Conservation (phyloP, 2,113 vertebrate species). For the Balaeniceps rex region DNA sequence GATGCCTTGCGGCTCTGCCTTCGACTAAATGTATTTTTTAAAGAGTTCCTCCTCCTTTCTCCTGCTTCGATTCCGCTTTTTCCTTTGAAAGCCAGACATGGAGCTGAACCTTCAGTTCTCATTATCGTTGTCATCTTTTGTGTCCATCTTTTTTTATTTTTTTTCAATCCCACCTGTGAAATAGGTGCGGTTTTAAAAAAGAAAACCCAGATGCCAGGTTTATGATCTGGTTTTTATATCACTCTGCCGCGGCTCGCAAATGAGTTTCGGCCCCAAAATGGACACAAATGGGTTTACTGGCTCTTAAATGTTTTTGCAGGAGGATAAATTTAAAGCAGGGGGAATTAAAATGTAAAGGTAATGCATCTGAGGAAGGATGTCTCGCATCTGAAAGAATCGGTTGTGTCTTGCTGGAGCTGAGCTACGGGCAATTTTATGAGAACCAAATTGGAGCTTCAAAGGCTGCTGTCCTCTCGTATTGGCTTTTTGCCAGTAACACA, state of each 20-base stretch:
- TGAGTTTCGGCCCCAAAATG: no score
- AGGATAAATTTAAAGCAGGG: not conserved
- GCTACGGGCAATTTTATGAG: not conserved
- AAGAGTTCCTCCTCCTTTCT: not conserved
- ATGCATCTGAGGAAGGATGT: not conserved
- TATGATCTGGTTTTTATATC: not conserved
- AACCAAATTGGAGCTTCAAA: not conserved
- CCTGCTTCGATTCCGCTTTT: not conserved
- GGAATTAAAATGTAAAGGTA: not conserved
- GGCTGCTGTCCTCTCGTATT: not conserved
- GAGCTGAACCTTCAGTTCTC: not conserved
- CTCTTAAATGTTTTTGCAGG: not conserved
- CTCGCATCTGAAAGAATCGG: not conserved
- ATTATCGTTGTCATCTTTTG: not conserved
- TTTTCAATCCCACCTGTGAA: not conserved
- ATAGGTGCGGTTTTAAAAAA: not conserved
- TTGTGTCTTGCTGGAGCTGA: not conserved
- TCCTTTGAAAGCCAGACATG: not conserved
- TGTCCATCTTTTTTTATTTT: not conserved
- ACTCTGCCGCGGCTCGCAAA: rapidly evolving
- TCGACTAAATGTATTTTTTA: not conserved
- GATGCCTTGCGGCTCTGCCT: not conserved
- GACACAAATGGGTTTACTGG: not conserved
- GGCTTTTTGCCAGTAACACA: not conserved
- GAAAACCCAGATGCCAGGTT: not conserved